Evolutionary conservation across 1,140 invertebrate genomes (phyloP).

Genomic region (Apis florea): DNA sequence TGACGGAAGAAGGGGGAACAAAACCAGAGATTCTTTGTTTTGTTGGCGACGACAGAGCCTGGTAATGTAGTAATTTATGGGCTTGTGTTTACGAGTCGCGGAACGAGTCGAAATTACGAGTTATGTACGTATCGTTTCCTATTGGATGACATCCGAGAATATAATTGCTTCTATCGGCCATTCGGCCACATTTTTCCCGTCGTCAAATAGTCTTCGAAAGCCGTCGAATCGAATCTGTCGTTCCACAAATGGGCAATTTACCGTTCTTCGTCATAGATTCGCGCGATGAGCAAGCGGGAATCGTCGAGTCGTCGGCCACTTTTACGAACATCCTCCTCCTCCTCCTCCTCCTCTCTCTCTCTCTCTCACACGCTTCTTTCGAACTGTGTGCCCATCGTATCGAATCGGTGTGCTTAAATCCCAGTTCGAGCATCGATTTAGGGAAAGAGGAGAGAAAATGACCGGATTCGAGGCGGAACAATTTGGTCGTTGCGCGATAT

Average conservation of each 20-base stretch:
- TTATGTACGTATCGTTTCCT: background rate
- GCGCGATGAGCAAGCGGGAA: background rate
- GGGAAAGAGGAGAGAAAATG: no score
- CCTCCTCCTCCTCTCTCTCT: no score
- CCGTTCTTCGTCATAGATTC: background rate
- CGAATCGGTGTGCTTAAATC: no score
- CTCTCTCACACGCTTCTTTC: no score
- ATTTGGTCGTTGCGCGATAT: background rate
- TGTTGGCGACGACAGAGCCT: background rate
- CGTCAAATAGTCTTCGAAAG: background rate
- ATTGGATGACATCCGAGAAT: background rate
- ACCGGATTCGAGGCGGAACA: no score
- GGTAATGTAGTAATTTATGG: conserved; percentile 1
- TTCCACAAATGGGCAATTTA: background rate
- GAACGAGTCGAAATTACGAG: background rate
- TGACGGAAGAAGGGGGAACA: background rate
- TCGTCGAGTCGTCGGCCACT: background rate
- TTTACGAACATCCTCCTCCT: no score
- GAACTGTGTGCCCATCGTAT: no score
- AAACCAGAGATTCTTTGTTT: conserved; percentile 18
- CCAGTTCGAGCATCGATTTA: background rate
- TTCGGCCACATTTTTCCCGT: background rate
- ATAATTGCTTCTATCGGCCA: background rate
- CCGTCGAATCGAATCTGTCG: background rate
- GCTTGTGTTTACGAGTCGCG: background rate